Conservation (phyloP, 1,140 invertebrate species). For the Chironomus striatipennis region DNA sequence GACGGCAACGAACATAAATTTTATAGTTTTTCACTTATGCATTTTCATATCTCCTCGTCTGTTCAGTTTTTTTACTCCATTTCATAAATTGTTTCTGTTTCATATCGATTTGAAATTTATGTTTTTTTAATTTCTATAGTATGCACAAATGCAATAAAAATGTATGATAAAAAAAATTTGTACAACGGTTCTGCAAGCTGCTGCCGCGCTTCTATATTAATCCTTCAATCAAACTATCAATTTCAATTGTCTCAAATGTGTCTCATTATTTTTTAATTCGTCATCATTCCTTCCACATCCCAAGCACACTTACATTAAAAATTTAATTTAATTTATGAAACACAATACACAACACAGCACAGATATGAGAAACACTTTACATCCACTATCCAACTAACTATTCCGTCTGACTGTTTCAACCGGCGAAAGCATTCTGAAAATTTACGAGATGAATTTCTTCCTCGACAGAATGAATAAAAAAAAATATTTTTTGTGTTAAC, state of each 20-base stretch:
- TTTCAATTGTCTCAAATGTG: not conserved
- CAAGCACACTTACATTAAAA: not conserved
- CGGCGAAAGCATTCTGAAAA: conserved; percentile 11
- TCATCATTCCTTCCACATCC: not conserved
- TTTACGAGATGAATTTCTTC: conserved; percentile 9
- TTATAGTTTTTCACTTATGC: not conserved
- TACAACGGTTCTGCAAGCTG: not conserved
- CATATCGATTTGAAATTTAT: not conserved
- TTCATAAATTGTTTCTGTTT: conserved; percentile 1
- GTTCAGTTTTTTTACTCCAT: not conserved
- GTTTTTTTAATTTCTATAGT: not conserved
- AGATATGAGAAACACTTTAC: no score
- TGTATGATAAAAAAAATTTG: no score
- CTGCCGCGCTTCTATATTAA: not conserved
- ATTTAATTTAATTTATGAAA: not conserved
- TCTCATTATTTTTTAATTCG: not conserved
- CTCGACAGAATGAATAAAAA: no score
- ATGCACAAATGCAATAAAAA: not conserved
- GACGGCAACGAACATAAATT: not conserved
- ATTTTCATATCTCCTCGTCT: not conserved
- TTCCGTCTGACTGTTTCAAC: conserved; percentile 5
- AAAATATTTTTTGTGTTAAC: not conserved
- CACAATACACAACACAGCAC: not conserved
- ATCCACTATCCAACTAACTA: no score
- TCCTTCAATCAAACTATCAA: not conserved